These are phyloP conservation scores for Cephus pulcher DNA, from an alignment of 2,888 invertebrate genomes.

Conservation along the genomic window DNA sequence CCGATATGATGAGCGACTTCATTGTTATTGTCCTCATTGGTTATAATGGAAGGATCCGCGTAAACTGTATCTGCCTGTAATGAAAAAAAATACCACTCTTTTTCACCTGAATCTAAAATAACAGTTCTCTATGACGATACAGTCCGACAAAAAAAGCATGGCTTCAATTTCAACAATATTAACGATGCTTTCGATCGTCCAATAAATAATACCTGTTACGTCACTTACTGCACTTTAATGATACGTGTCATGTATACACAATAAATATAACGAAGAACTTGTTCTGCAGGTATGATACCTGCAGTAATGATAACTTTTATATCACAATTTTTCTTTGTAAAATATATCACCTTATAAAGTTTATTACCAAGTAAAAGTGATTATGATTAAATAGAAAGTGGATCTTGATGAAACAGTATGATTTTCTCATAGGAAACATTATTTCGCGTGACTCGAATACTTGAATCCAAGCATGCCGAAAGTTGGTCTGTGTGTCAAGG, in stretches of 20 bases:
- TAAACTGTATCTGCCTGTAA: constrained; percentile 37
- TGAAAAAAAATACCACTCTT: neutral
- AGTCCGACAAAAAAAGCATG: neutral
- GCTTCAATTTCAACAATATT: neutral
- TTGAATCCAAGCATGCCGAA: neutral
- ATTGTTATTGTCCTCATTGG: constrained; percentile 46
- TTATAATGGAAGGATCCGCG: constrained; percentile 26
- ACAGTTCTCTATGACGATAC: neutral
- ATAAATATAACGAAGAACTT: neutral
- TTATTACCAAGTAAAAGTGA: neutral
- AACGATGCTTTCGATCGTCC: neutral
- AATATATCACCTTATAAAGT: neutral
- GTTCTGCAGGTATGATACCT: neutral
- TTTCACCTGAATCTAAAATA: neutral
- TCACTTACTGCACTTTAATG: neutral
- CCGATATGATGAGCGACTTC: constrained; percentile 32
- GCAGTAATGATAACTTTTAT: neutral
- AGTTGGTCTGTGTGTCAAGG: constrained; percentile 12
- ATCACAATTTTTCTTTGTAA: neutral
- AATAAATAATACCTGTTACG: neutral
- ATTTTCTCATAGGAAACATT: neutral
- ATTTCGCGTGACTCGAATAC: neutral
- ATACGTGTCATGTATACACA: neutral
- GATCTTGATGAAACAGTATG: neutral
- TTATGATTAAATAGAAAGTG: neutral